A percentile compares a stretch with the other conserved stretches of the same genome.
Conservation (phyloP, 2,888 invertebrate species). For the Agrotis segetum region DNA sequence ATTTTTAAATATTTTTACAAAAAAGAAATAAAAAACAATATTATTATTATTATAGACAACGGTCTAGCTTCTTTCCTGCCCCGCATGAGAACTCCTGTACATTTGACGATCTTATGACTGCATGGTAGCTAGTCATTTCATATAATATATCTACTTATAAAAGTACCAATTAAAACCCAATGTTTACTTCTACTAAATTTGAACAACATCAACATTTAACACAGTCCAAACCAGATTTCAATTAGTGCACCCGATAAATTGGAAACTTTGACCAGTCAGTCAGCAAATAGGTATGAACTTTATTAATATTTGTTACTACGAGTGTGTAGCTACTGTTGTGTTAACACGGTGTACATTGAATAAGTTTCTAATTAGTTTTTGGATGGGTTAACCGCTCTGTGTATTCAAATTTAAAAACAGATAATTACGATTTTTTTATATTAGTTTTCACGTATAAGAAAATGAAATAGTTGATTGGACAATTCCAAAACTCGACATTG, state of each 20-base stretch:
- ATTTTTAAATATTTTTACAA: too few relatives aligned
- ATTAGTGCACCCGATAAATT: conserved; percentile 26
- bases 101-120: background rate
- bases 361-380: conserved; percentile 29
- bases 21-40: too few relatives aligned
- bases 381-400: background rate
- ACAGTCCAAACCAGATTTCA: conserved; percentile 1
- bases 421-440: background rate
- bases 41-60: too few relatives aligned
- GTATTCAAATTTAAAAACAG: background rate
- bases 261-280: conserved; percentile 11
- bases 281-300: background rate
- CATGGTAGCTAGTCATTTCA: too few relatives aligned
- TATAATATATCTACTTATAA: too few relatives aligned
- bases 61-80: background rate
- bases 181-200: background rate
- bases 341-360: background rate
- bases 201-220: background rate
- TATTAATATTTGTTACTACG: background rate
- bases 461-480: too few relatives aligned
- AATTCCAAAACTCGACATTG: too few relatives aligned
- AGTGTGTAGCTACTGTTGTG: background rate
- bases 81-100: background rate
- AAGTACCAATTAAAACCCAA: too few relatives aligned
- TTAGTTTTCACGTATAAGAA: too few relatives aligned